Evolutionary conservation across 1,140 invertebrate species (phyloP), one percentile per base, ranked within the genome.

Genomic region (Coptotermes formosanus): DNA sequence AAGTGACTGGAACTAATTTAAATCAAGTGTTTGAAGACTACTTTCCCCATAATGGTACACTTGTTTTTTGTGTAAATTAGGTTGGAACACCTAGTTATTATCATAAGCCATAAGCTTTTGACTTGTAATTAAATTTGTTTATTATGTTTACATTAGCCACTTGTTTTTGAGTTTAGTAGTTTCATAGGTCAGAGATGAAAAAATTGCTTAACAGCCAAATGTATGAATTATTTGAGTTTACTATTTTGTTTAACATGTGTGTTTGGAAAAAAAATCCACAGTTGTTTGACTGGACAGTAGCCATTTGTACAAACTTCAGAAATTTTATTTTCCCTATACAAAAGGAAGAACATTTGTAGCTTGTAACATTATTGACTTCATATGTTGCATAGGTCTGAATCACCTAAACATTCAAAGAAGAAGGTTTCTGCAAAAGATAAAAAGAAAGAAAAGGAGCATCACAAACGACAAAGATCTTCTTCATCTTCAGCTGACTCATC

Each of bases 401-500:
- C 87, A 69, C 87, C 87, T n/a, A 86, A 85, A 83, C 87, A 86
- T 86, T 82, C 84, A 59, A 85, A 85, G 43, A 87, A 87, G 85
- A 87, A 86, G 75, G 59, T 48, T 38, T 85, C 86, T 45, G n/a
- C 30, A 45, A 87, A 87, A 82, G 87, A 87, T 30, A 87, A 87
- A 69, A 85, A 86, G 75, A 87, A 87, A 75, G 86, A 87, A 44
- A 87, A 87, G 81, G 87, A 87, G 44, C 86, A 81, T 44, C 85
- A 87, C 55, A 87, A 86, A 43, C 82, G 87, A 25, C 82, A 64
- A 38, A 84, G 85, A 75, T 82, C 85, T 1, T 87, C 87, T 23
- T 86, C 85, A 2, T 84, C 87, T 19, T 85, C 86, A 59, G 83
- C 75, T 14, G 81, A 86, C 59, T 86, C 82, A 38, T 86, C 86